Conservation (phyloP, 1,140 invertebrate genomes). For the Scaptomyza graminum region DNA sequence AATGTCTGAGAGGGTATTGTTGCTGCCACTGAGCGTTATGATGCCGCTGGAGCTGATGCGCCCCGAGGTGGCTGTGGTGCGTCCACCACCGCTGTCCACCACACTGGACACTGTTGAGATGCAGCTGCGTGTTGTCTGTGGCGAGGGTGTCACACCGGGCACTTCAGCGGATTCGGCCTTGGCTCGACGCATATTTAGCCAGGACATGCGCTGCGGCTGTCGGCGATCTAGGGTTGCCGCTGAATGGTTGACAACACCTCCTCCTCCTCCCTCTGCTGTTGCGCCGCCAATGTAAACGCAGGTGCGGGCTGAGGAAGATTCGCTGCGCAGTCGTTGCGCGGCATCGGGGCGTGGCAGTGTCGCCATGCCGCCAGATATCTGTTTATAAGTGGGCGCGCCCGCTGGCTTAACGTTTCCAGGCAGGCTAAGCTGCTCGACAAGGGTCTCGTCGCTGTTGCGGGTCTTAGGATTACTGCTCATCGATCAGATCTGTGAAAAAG, state of each 20-base stretch:
- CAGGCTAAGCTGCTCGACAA: conserved; percentile 69
- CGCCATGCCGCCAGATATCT: conserved; percentile 69
- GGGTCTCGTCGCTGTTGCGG: conserved; percentile 69
- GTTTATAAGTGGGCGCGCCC: conserved; percentile 54
- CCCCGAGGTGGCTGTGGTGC: conserved; percentile 78
- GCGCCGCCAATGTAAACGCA: conserved; percentile 75
- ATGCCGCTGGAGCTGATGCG: conserved; percentile 79
- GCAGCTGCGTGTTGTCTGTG: conserved; percentile 78
- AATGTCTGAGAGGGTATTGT: conserved; percentile 78
- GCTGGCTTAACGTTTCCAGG: conserved; percentile 42
- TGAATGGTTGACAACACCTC: conserved; percentile 26
- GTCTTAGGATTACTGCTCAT: conserved; percentile 66
- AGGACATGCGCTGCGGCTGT: conserved; percentile 76
- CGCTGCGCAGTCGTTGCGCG: conserved; percentile 62
- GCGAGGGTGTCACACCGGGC: conserved; percentile 70
- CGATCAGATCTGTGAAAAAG: conserved; percentile 62
- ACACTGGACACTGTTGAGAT: conserved; percentile 79
- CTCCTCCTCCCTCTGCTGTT: neutral
- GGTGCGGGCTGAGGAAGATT: conserved; percentile 61
- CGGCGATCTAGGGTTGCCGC: conserved; percentile 68
- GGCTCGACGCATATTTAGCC: conserved; percentile 77
- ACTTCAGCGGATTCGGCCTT: conserved; percentile 58
- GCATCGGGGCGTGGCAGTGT: conserved; percentile 59
- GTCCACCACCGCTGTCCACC: conserved; percentile 71
- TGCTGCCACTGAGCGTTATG: conserved; percentile 77